A percentile compares a stretch with the other conserved stretches of the same genome.
phyloP scores from a whole-genome alignment of 2,797 vertebrate genomes.

The Zalophus californianus region DNA sequence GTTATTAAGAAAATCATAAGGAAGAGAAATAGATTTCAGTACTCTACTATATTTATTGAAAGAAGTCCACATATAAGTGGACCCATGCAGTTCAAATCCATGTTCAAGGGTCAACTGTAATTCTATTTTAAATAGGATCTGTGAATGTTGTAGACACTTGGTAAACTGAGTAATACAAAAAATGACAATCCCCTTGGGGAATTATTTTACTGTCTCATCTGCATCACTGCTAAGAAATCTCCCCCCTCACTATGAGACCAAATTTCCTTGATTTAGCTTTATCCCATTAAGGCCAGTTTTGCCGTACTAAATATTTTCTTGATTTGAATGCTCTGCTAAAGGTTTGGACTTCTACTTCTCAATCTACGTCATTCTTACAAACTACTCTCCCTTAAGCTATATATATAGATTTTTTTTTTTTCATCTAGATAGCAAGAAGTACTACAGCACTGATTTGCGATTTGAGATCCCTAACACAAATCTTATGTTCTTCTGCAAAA shows the following conservation, averaged over 20 bases:
- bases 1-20: not conserved
- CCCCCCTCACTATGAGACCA: not conserved
- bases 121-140: conserved; percentile 56
- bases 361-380: conserved; percentile 42
- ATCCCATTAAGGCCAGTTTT: not conserved
- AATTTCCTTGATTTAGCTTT: conserved; percentile 35
- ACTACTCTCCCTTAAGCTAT: conserved; percentile 22
- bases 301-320: not conserved
- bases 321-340: not conserved
- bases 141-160: not conserved
- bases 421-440: rapidly evolving
- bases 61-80: not conserved
- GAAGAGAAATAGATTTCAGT: not conserved
- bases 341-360: not conserved
- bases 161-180: conserved; percentile 32
- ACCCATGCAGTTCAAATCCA: not conserved
- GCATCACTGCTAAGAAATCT: not conserved
- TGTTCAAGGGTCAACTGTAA: not conserved
- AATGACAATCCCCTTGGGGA: not conserved
- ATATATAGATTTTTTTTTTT: not conserved
- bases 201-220: not conserved
- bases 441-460: not conserved
- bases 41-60: not conserved
- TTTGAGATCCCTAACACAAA: conserved; percentile 46
- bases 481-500: not conserved